phyloP scores from a whole-genome alignment of 2,797 vertebrate species.

The Hippoglossus hippoglossus region DNA sequence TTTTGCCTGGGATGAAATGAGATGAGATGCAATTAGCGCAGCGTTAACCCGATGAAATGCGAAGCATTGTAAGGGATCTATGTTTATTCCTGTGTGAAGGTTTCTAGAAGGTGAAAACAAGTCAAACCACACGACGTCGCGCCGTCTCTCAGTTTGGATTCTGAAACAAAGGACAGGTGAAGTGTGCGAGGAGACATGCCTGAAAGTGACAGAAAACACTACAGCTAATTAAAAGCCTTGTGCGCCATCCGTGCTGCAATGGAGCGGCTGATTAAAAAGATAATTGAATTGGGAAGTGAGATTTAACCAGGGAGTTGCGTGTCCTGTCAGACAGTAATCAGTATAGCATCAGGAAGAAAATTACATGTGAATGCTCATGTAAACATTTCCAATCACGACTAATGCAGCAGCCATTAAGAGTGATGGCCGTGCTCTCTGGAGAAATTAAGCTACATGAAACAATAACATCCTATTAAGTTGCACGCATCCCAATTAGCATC shows the following conservation, averaged over 20 bases:
- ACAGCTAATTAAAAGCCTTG: conserved; percentile 66
- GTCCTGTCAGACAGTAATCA: conserved; percentile 50
- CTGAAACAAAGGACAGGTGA: background rate
- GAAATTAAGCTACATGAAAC: conserved; percentile 33
- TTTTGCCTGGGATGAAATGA: conserved; percentile 14
- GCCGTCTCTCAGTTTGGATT: background rate
- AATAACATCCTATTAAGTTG: conserved; percentile 14
- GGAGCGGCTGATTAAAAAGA: conserved; percentile 77
- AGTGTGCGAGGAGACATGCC: conserved; percentile 21
- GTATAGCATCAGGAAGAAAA: conserved; percentile 39
- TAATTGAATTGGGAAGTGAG: conserved; percentile 77
- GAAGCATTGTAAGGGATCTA: conserved; percentile 1
- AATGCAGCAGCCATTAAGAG: conserved; percentile 26
- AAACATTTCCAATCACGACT: conserved; percentile 23
- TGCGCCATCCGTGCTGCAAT: conserved; percentile 50
- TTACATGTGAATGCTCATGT: conserved; percentile 38
- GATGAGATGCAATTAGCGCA: conserved; percentile 27
- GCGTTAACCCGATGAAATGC: conserved; percentile 6
- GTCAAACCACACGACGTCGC: background rate
- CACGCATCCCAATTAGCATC: conserved; percentile 32
- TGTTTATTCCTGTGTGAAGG: background rate
- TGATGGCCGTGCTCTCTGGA: conserved; percentile 5
- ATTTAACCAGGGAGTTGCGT: conserved; percentile 66
- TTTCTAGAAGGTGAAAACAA: too few relatives aligned
- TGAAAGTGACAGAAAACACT: conserved; percentile 51